phyloP scores from a whole-genome alignment of 1,140 invertebrate species.

The Drosophila pandora region DNA sequence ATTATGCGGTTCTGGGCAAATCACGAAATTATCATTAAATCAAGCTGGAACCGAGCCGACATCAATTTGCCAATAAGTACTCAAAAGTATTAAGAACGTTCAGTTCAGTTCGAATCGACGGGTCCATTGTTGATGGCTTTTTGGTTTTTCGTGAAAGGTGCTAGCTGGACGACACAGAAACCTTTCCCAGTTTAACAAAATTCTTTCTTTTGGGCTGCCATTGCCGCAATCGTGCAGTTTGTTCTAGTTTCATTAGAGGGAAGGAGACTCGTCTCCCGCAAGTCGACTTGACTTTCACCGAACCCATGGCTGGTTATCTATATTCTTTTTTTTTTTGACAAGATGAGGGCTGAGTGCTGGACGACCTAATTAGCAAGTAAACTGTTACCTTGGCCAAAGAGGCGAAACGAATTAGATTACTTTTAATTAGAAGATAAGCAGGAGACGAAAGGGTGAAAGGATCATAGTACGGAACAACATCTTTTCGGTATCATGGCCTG shows the following conservation, averaged over 20 bases:
- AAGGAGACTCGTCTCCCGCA: slow-evolving; percentile 10
- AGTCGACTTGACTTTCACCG: slow-evolving; percentile 61
- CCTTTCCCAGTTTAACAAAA: slow-evolving; percentile 36
- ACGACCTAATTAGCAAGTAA: slow-evolving; percentile 54
- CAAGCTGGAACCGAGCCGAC: slow-evolving; percentile 23
- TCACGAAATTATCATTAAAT: slow-evolving; percentile 51
- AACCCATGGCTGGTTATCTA: slow-evolving; percentile 21
- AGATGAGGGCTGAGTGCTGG: background rate
- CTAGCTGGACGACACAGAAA: slow-evolving; percentile 53
- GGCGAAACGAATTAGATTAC: slow-evolving; percentile 51
- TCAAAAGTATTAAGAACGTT: slow-evolving; percentile 49
- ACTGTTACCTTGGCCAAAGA: slow-evolving; percentile 30
- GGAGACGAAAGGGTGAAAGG: background rate
- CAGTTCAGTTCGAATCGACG: slow-evolving; percentile 28
- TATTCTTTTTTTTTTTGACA: slow-evolving; percentile 1
- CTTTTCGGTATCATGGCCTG: background rate
- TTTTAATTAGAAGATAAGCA: slow-evolving; percentile 27
- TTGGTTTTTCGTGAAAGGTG: slow-evolving; percentile 56
- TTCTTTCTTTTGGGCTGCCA: background rate
- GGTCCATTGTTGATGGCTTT: slow-evolving; percentile 35
- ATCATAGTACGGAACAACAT: background rate
- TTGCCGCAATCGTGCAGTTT: slow-evolving; percentile 42
- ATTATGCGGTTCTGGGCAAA: slow-evolving; percentile 48
- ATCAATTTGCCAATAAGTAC: slow-evolving; percentile 49
- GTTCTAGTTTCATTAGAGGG: slow-evolving; percentile 52